Percentiles rank a stretch among this genome's conserved stretches.
Evolutionary conservation across 2,888 invertebrate genomes (phyloP).

Genomic region (Hofmannophila pseudospretella): DNA sequence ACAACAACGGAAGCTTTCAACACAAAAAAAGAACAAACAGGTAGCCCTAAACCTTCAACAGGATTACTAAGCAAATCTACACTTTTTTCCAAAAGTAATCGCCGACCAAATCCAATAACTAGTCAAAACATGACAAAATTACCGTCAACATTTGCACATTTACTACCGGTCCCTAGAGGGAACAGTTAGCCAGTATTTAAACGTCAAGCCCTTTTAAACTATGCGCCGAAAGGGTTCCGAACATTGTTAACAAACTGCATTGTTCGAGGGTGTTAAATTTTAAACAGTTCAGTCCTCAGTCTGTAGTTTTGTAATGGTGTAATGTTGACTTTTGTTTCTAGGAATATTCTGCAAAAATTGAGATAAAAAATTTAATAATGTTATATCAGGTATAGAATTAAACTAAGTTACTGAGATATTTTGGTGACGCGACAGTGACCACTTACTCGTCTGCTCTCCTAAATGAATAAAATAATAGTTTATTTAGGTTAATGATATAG

Average conservation of each 20-base stretch:
- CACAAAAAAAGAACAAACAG: constrained; percentile 30
- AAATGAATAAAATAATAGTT: no score
- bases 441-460: no score
- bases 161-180: constrained; percentile 45
- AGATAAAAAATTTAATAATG: no score
- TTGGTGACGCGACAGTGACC: no score
- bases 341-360: no score
- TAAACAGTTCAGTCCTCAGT: constrained; percentile 22
- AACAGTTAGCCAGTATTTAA: constrained; percentile 40
- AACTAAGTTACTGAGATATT: no score
- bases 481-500: no score
- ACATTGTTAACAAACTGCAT: constrained; percentile 31
- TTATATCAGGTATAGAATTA: no score
- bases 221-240: constrained; percentile 44
- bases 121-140: constrained; percentile 71
- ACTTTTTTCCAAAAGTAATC: constrained; percentile 18
- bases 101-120: constrained; percentile 42
- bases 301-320: background rate
- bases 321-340: no score
- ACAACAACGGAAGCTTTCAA: background rate
- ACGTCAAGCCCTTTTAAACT: constrained; percentile 36
- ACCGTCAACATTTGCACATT: constrained; percentile 48
- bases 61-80: constrained; percentile 51
- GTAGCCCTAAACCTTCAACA: constrained; percentile 41
- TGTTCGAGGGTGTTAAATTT: constrained; percentile 25